A percentile compares a stretch with the other conserved stretches of the same genome.
These are phyloP conservation scores for Cryptotis parvus DNA, from an alignment of 2,113 vertebrate species.

Conservation along the genomic window DNA sequence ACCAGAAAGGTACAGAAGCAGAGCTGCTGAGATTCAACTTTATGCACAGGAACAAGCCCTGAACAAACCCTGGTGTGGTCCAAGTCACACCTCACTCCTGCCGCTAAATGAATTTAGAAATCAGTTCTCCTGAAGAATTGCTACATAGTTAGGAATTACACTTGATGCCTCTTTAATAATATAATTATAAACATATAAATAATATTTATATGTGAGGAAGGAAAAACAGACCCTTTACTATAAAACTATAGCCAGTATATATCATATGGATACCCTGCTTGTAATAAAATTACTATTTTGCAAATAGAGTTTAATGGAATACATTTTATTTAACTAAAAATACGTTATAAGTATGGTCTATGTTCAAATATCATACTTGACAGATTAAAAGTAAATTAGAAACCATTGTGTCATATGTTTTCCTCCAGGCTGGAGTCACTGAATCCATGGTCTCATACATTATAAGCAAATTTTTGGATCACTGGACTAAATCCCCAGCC, in stretches of 20 bases:
- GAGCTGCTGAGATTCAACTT: too few relatives aligned
- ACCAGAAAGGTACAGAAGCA: too few relatives aligned
- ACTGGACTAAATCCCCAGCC: too few relatives aligned
- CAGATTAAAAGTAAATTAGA: slow-evolving; percentile 36
- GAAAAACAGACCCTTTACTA: not conserved
- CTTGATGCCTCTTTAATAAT: not conserved
- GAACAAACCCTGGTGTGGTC: too few relatives aligned
- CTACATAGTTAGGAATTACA: not conserved
- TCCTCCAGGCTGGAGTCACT: too few relatives aligned
- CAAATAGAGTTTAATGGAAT: not conserved
- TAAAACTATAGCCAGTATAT: not conserved
- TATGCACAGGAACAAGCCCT: too few relatives aligned
- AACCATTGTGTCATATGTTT: slow-evolving; percentile 10
- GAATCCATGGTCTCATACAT: too few relatives aligned
- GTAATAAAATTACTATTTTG: slow-evolving; percentile 49
- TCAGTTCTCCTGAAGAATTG: not conserved
- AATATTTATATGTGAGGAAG: slow-evolving; percentile 13
- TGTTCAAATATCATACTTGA: slow-evolving; percentile 35
- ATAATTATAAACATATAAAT: slow-evolving; percentile 7
- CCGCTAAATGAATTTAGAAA: not conserved
- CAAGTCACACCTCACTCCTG: too few relatives aligned
- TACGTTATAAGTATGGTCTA: slow-evolving; percentile 23
- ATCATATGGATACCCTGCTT: not conserved
- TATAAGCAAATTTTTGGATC: too few relatives aligned
- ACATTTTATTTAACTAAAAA: slow-evolving; percentile 19